Percentiles rank a stretch among this genome's conserved stretches.
These are phyloP conservation scores for Heliconius erato DNA, from an alignment of 2,888 invertebrate genomes.

Conservation along the genomic window DNA sequence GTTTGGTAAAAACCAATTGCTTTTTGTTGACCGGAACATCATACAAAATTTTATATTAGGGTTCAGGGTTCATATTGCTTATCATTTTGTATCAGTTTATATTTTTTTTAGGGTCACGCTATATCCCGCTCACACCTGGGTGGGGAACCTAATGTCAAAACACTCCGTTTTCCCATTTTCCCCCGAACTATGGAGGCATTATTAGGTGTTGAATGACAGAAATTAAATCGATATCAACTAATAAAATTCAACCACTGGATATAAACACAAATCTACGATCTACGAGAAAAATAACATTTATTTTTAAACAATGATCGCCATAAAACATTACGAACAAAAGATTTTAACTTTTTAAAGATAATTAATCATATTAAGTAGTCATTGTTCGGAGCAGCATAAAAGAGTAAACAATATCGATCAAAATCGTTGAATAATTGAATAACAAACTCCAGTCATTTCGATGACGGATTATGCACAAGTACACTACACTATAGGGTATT, in stretches of 20 bases:
- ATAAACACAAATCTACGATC: not conserved
- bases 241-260: not conserved
- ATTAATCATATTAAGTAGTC: slow-evolving; percentile 13
- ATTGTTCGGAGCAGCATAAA: slow-evolving; percentile 28
- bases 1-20: slow-evolving; percentile 51
- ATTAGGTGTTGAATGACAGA: no score
- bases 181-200: no score
- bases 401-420: slow-evolving; percentile 42
- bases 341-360: slow-evolving; percentile 20
- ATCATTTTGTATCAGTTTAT: not conserved
- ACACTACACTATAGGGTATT: slow-evolving; percentile 73
- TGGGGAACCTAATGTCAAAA: no score
- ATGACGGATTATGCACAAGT: slow-evolving; percentile 61
- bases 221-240: no score
- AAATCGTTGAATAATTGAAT: slow-evolving; percentile 63
- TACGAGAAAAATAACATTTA: not conserved
- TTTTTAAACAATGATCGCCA: slow-evolving; percentile 7
- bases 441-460: slow-evolving; percentile 58
- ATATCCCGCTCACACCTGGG: no score
- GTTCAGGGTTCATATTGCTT: slow-evolving; percentile 23
- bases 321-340: slow-evolving; percentile 18
- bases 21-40: slow-evolving; percentile 45
- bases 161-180: no score
- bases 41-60: slow-evolving; percentile 20
- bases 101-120: not conserved